Conservation (phyloP, 2,113 vertebrate species). For the Lamprologus callipterus region DNA sequence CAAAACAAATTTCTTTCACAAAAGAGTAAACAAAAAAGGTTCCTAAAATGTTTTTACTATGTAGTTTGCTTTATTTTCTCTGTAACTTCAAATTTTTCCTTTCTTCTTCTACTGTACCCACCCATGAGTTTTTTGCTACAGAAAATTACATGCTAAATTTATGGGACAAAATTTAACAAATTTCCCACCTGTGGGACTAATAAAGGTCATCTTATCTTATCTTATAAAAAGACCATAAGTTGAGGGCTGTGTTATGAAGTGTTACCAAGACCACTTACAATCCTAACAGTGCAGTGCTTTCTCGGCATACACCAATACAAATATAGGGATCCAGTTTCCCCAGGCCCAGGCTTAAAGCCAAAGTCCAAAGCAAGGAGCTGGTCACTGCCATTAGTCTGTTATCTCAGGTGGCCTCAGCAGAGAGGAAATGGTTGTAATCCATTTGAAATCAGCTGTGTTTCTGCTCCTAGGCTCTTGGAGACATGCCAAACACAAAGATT, state of each 20-base stretch:
- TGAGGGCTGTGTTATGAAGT: neutral
- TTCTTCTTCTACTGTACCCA: neutral
- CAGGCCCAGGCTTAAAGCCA: neutral
- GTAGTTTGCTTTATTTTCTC: neutral
- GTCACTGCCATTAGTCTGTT: neutral
- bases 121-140: neutral
- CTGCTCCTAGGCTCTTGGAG: neutral
- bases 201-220: too few relatives aligned
- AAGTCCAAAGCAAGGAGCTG: neutral
- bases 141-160: neutral
- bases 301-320: neutral
- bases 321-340: neutral
- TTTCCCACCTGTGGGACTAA: too few relatives aligned
- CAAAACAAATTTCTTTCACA: neutral
- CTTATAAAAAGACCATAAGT: neutral
- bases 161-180: neutral
- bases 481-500: neutral
- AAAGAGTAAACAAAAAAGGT: rapidly evolving
- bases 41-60: neutral
- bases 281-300: neutral
- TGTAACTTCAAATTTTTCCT: rapidly evolving
- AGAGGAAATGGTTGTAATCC: neutral
- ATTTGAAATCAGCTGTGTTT: neutral
- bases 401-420: neutral
- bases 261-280: neutral